Evolutionary conservation across 2,113 vertebrate species (phyloP), one percentile per base, ranked within the genome.

Genomic region (Motacilla alba): DNA sequence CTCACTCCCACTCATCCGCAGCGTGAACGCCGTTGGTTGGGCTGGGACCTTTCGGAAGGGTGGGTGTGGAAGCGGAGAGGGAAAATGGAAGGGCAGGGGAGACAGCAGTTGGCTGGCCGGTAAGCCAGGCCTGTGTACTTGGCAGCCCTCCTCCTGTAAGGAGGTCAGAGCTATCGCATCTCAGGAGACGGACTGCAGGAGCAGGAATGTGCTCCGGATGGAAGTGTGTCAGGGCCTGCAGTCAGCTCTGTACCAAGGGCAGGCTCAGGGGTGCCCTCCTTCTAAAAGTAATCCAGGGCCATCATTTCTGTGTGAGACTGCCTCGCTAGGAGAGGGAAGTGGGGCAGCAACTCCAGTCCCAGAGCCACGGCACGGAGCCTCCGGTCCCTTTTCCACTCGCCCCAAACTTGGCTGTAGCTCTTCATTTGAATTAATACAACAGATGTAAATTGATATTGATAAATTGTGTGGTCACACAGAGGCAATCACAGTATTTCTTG

Each of bases 141-240:
- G 94, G 87, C 67, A 53, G 49, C 41, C 58, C 75, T 89, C 30
- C 56, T 84, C 41, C 56, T 66, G 47, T 67, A 93, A 95, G 90
- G 82, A 89, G 74, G 88, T 83, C 66, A 81, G 82, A 91, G 74
- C 83, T 86, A 30, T 94, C 24, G 7, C 78, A 59, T 93, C 96
- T 94, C 88, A 5, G 1, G 58, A 35, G 78, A 52, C 60, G 31
- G 30, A 80, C 72, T 2, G 2, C 30, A 43, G 62, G 60, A 26
- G 5, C 30, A 82, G 68, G 67, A 30, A 20, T 62, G 13, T 23
- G 56, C 84, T 68, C 2, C 2, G 6, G 66, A 56, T 87, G 52
- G 41, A 56, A 64, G 58, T 3, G 24, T 70, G 70, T 68, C 35
- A 24, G 44, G 84, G 87, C 70, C 47, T 35, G 62, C 28, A 78